Conservation (phyloP, 2,888 invertebrate species). For the Campoplex nolae region DNA sequence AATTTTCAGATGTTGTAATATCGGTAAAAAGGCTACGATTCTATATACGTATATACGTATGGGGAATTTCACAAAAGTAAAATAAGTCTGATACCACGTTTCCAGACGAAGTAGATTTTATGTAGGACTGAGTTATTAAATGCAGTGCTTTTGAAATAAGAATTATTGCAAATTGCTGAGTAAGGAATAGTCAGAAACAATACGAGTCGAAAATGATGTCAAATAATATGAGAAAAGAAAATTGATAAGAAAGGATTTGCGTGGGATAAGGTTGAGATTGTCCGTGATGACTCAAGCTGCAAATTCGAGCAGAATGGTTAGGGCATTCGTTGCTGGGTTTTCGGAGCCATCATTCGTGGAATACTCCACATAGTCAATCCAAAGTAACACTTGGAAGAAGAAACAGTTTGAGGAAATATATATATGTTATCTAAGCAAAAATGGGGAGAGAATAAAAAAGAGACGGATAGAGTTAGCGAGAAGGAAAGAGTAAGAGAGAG, state of each 20-base stretch:
- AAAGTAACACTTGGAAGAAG: conserved; percentile 7
- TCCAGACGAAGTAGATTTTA: background rate
- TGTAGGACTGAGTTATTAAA: background rate
- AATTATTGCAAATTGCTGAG: background rate
- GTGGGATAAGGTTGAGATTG: background rate
- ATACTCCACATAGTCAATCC: conserved; percentile 3
- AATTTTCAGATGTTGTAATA: conserved; percentile 48
- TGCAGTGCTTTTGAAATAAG: background rate
- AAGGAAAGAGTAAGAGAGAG: background rate
- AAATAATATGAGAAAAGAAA: too few species aligned
- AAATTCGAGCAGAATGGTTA: background rate
- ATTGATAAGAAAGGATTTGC: background rate
- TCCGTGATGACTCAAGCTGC: background rate
- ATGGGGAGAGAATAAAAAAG: background rate
- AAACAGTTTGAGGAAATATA: conserved; percentile 17
- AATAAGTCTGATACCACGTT: background rate
- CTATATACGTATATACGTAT: background rate
- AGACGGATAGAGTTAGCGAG: conserved; percentile 21
- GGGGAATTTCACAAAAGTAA: background rate
- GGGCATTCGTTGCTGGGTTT: background rate
- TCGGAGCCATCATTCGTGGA: background rate
- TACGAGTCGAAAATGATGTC: background rate
- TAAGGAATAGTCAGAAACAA: background rate
- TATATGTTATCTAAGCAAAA: conserved; percentile 13
- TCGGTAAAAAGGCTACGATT: background rate